Evolutionary conservation across 2,888 invertebrate genomes (phyloP), one percentile per base, ranked within the genome.

Genomic region (Tridacna gigas): DNA sequence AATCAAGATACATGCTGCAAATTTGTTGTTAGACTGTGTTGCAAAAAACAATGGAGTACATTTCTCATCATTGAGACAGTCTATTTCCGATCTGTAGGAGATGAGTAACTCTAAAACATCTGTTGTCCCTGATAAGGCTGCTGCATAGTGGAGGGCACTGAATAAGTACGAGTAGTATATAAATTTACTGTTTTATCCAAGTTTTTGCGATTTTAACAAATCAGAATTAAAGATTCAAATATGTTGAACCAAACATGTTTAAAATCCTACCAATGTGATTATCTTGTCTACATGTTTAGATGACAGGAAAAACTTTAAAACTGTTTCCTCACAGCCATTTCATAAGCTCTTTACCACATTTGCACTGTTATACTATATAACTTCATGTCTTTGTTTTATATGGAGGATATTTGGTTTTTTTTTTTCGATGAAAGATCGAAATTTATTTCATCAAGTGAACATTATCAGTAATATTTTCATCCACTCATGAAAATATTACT

Each of bases 61-160:
- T 0, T 92, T 90, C 3, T 94, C 93, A 20, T 91, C 89, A 86
- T 94, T 94, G 18, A 90, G 73, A n/a, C 90, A 84, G 82, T 94
- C 92, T 9, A 94, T 87, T 28, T 93, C 92, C 11, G 93, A 93
- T 22, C 93, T 93, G 82, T 90, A 90, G 0, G 88, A 86, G 22
- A 94, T 77, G 48, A 94, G 81, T 26, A 93, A 78, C 78, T 94
- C 93, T 65, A 94, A 84, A 0, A 94, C 88, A 73, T 94, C 94
- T 73, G 92, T 91, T 0, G 90, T 83, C 1, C 93, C 93, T 37
- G 88, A 89, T 74, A 93, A 83, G 65, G 90, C 89, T 37, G 94
- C 92, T 11, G 94, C 93, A 86, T 92, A 94, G 83, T 94, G 94
- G 18, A 94, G 86, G 0, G 93, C 91, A 18, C 93, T 94, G 89